A percentile compares a stretch with the other conserved stretches of the same genome.
Conservation (phyloP, 1,140 invertebrate genomes). For the Telenomus remus region DNA sequence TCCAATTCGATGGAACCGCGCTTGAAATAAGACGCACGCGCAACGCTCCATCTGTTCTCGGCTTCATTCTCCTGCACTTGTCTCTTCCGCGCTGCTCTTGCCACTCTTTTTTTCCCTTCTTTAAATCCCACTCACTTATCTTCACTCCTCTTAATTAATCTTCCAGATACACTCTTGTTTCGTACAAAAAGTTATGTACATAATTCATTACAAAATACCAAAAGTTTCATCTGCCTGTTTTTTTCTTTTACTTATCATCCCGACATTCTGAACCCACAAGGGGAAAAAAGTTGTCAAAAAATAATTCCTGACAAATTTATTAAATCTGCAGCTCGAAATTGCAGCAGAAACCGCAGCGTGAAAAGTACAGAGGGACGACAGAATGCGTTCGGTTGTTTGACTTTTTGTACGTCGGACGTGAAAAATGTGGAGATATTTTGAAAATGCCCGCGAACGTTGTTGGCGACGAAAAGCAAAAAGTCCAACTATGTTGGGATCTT, state of each 20-base stretch:
- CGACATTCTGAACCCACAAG: too few relatives aligned
- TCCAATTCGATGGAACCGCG: slow-evolving; percentile 53
- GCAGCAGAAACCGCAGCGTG: neutral
- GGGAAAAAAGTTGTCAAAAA: too few relatives aligned
- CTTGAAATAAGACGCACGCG: slow-evolving; percentile 55
- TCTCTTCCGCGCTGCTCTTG: slow-evolving; percentile 42
- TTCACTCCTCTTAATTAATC: slow-evolving; percentile 22
- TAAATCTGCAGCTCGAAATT: too few relatives aligned
- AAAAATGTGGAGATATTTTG: slow-evolving; percentile 29
- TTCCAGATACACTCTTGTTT: slow-evolving; percentile 3
- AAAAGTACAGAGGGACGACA: neutral
- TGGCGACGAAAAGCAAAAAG: slow-evolving; percentile 8
- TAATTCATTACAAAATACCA: slow-evolving; percentile 1
- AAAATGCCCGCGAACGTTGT: slow-evolving; percentile 24
- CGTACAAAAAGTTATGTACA: slow-evolving; percentile 9
- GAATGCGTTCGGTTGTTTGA: neutral
- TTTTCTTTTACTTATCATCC: too few relatives aligned
- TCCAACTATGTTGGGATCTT: slow-evolving; percentile 15
- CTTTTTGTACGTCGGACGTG: neutral
- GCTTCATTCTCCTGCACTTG: slow-evolving; percentile 43
- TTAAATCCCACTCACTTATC: slow-evolving; percentile 23
- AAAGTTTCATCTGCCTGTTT: too few relatives aligned
- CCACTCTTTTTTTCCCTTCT: slow-evolving; percentile 15
- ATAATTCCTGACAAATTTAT: too few relatives aligned
- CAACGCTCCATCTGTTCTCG: slow-evolving; percentile 50